Evolutionary conservation across 2,888 invertebrate genomes (phyloP).

Genomic region (Zonitis immaculata): DNA sequence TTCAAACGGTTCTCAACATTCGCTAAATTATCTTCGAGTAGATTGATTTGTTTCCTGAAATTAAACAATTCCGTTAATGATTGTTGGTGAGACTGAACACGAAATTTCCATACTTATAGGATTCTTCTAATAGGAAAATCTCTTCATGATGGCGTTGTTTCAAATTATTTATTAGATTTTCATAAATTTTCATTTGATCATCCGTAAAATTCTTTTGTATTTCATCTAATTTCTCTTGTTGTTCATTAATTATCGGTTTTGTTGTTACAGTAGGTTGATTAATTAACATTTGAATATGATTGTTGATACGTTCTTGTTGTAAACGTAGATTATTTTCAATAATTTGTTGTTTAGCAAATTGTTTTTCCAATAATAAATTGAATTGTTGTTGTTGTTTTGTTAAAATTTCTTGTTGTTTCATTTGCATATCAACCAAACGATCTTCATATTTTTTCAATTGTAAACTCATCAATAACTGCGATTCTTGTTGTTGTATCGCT

Average conservation of each 20-base stretch:
- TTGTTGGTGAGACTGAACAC: conserved; percentile 11
- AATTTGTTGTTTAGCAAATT: conserved; percentile 54
- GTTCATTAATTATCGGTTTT: not conserved
- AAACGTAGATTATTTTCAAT: conserved; percentile 57
- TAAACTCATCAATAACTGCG: conserved; percentile 57
- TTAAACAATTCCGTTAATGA: not conserved
- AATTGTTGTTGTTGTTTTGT: conserved; percentile 54
- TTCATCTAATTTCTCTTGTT: conserved; percentile 43
- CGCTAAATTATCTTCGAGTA: conserved; percentile 54
- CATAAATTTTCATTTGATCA: conserved; percentile 35
- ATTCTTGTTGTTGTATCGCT: conserved; percentile 59
- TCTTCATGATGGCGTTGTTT: conserved; percentile 58
- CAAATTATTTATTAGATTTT: conserved; percentile 50
- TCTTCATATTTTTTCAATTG: conserved; percentile 62
- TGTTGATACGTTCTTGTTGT: conserved; percentile 59
- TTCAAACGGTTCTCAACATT: conserved; percentile 58
- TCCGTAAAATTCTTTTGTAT: conserved; percentile 28
- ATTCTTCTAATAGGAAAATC: conserved; percentile 59
- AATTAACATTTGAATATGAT: conserved; percentile 54
- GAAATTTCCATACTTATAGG: conserved; percentile 61
- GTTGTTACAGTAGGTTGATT: conserved; percentile 28
- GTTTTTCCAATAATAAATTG: conserved; percentile 53
- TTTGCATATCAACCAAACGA: conserved; percentile 54
- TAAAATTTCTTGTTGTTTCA: conserved; percentile 55
- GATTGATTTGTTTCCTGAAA: conserved; percentile 56